phyloP scores from a whole-genome alignment of 2,113 vertebrate species.

The Lipotes vexillifer region DNA sequence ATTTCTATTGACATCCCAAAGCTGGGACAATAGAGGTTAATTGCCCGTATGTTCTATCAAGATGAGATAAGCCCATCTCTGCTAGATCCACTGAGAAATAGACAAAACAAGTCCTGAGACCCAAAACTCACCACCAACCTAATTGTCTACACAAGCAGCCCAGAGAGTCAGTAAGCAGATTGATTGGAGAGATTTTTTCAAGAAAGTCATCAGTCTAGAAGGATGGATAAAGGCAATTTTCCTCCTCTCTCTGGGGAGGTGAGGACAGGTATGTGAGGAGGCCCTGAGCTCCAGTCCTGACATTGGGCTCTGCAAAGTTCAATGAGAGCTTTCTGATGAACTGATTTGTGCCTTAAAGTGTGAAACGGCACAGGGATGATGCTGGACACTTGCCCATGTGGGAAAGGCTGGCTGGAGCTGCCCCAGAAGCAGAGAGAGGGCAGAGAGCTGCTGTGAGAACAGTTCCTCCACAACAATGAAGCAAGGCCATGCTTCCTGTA shows the following conservation, averaged over 20 bases:
- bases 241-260: background rate
- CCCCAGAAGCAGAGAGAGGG: background rate
- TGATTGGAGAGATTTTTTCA: background rate
- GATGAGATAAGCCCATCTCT: background rate
- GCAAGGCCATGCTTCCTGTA: accelerated
- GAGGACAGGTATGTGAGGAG: background rate
- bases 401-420: background rate
- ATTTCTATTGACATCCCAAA: background rate
- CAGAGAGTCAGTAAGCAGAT: background rate
- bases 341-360: background rate
- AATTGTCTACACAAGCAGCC: background rate
- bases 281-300: background rate
- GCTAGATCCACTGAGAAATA: background rate
- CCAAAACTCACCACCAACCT: background rate
- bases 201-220: background rate
- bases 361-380: background rate
- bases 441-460: background rate
- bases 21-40: background rate
- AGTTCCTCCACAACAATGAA: background rate
- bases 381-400: accelerated
- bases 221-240: background rate
- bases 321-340: background rate
- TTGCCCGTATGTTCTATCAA: accelerated
- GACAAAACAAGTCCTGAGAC: background rate
- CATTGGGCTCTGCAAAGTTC: background rate